Conservation (phyloP, 2,888 invertebrate genomes). For the Strigamia crassipes region DNA sequence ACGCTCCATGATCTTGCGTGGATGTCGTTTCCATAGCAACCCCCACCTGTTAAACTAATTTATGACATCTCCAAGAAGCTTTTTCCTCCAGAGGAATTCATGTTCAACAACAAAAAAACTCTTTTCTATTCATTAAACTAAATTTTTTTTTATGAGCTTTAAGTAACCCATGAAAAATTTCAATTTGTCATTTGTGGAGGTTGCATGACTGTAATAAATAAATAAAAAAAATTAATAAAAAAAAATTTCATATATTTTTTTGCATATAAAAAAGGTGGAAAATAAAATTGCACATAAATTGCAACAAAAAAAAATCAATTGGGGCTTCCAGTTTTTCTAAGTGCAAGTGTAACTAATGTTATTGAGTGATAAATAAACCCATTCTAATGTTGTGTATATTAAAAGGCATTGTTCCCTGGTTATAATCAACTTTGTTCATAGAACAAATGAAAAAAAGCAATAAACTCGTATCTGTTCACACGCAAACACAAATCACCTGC, state of each 20-base stretch:
- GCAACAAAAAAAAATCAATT: background rate
- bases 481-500: constrained; percentile 37
- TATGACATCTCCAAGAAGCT: constrained; percentile 34
- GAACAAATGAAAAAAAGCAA: constrained; percentile 2
- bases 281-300: background rate
- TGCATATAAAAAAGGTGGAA: too few relatives aligned
- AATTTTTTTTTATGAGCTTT: constrained; percentile 10
- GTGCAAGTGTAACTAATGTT: too few relatives aligned
- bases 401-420: background rate
- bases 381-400: background rate
- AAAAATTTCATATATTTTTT: too few relatives aligned
- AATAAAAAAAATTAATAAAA: background rate
- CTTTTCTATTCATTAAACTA: constrained; percentile 27
- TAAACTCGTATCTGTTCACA: constrained; percentile 24
- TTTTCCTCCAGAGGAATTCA: constrained; percentile 26
- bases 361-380: background rate
- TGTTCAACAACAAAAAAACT: constrained; percentile 25
- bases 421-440: constrained; percentile 7
- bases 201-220: background rate
- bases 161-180: constrained; percentile 17
- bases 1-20: constrained; percentile 28
- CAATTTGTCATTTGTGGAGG: background rate
- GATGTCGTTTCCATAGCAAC: constrained; percentile 32
- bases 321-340: background rate
- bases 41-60: constrained; percentile 37